Conservation (phyloP, 2,113 vertebrate genomes). For the Amblyornis subalaris region DNA sequence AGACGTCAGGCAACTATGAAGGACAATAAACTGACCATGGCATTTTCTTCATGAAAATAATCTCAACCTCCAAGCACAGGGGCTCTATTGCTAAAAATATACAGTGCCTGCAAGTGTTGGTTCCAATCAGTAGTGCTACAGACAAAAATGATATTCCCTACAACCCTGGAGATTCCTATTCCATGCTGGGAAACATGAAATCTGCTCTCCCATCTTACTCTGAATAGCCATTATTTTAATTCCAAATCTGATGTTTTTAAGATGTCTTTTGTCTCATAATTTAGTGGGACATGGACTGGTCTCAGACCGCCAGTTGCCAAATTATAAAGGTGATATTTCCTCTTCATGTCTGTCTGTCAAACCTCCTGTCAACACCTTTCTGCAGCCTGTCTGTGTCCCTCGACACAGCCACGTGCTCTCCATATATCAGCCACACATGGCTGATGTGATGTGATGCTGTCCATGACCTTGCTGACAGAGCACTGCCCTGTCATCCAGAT, state of each 20-base stretch:
- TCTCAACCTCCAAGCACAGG: not conserved
- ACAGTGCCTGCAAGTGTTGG: not conserved
- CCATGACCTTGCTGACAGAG: not conserved
- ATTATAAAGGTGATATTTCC: not conserved
- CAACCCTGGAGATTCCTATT: not conserved
- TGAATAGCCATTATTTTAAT: not conserved
- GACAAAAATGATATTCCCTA: not conserved
- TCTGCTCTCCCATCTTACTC: not conserved
- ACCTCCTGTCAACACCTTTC: not conserved
- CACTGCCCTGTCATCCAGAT: not conserved
- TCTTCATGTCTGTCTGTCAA: not conserved
- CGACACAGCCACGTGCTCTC: not conserved
- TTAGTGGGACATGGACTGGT: not conserved
- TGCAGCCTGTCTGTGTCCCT: not conserved
- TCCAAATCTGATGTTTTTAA: not conserved
- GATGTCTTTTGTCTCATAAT: not conserved
- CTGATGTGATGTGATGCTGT: not conserved
- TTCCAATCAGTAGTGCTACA: not conserved
- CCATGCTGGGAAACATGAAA: not conserved
- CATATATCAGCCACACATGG: not conserved
- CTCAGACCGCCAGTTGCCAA: fast-evolving
- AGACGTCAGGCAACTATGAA: not conserved
- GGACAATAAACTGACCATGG: not conserved
- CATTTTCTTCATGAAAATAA: not conserved
- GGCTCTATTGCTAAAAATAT: not conserved